Base-by-base conservation (phyloP, 2,888 invertebrate species). In the Amphipyra tragopoginis region DNA sequence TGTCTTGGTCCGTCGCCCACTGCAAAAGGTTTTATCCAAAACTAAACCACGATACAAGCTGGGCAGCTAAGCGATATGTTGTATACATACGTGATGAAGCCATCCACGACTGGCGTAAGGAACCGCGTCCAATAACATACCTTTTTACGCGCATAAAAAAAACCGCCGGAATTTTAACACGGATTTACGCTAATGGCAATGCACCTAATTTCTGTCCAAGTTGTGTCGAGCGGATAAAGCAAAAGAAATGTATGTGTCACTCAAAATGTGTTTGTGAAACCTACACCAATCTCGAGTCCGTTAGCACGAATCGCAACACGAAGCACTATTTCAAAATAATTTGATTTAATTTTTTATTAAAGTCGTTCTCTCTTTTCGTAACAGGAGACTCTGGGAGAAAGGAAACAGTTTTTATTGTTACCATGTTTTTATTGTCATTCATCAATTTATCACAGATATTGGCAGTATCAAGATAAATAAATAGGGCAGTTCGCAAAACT, bases 1-100 rank as follows among this genome's bases (percentile, higher is more conserved):
- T 97, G 87, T 99, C 99, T 94, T 98, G 98, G 95, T 99, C 99
- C 71, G 99, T 99, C 56, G 99, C 99, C 99, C 99, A 99, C 99
- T 98, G 93, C 69, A 96, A 95, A 90, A 89, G 82, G 84, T 78
- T 81, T 84, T 81, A 90, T 86, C 83, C 82, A 88, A 87, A 88
- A 89, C 93, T 92, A 85, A 92, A 84, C 88, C 75, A 84, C 78
- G 79, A 79, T 76, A 80, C 72, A 70, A 80, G 75, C 70, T 76
- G 73, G 73, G 67, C 45, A 58, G 44, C 65, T 64, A 70, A 73
- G 62, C 56, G 49, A 73, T 54, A 72, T 55, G 52, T 67, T 67
- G 55, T 45, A 77, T 76, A 74, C 71, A 76, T 77, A 76, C 82
- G 76, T 78, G 73, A 65, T 70, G 56, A 71, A 71, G 77, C 70